Conservation (phyloP, 2,797 vertebrate species). For the Chrosomus eos region DNA sequence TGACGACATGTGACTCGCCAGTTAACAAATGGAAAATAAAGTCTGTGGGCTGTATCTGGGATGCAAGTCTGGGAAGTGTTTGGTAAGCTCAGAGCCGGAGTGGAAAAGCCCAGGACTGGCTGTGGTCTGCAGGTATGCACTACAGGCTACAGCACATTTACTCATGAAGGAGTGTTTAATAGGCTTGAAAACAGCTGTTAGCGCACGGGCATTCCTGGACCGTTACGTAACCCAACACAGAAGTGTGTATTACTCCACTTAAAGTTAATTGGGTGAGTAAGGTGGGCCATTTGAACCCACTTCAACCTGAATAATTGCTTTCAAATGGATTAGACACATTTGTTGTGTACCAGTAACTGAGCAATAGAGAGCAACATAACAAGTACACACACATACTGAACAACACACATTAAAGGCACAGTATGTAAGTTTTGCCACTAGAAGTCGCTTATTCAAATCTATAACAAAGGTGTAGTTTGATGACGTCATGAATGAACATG, state of each 20-base stretch:
- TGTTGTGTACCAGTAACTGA: not conserved
- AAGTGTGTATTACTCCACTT: constrained; percentile 9
- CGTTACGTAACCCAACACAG: constrained; percentile 16
- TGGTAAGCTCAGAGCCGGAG: constrained; percentile 58
- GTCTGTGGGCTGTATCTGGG: constrained; percentile 71
- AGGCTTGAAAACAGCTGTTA: constrained; percentile 25
- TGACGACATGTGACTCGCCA: constrained; percentile 67
- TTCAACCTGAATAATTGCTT: constrained; percentile 11
- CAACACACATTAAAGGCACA: not conserved
- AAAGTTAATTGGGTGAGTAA: constrained; percentile 26
- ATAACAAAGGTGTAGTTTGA: not conserved
- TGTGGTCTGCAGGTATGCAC: constrained; percentile 53
- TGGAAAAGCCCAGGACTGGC: constrained; percentile 63
- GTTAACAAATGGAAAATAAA: constrained; percentile 77
- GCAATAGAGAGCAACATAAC: not conserved
- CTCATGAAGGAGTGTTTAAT: constrained; percentile 52
- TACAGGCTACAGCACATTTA: constrained; percentile 53
- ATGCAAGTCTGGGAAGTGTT: constrained; percentile 73
- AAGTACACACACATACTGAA: not conserved
- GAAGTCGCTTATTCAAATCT: not conserved
- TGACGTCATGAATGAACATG: not conserved
- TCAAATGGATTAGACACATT: not conserved
- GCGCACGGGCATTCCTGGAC: constrained; percentile 1
- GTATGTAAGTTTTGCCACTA: not conserved
- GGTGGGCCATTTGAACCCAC: constrained; percentile 1